These are phyloP conservation scores for Phoxinus phoxinus DNA, from an alignment of 2,113 vertebrate genomes.

Conservation along the genomic window DNA sequence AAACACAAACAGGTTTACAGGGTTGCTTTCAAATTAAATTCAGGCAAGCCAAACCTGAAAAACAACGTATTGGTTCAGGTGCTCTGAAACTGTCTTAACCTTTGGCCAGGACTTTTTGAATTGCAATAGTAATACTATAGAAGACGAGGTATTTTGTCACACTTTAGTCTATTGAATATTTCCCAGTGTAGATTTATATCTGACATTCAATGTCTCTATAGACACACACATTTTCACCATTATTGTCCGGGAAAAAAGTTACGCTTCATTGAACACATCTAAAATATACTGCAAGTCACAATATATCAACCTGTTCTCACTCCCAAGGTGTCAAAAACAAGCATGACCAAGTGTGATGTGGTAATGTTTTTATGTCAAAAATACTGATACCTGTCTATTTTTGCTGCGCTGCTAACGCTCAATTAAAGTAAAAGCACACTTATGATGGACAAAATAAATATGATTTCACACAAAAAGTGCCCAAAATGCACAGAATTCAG, in stretches of 20 bases:
- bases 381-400: no score
- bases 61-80: background rate
- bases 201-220: background rate
- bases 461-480: no score
- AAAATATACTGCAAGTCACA: no score
- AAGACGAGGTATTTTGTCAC: background rate
- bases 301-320: no score
- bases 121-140: background rate
- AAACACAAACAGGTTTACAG: background rate
- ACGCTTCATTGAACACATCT: background rate
- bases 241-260: background rate
- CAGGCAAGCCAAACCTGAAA: background rate
- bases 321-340: no score
- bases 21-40: background rate
- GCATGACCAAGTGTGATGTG: no score
- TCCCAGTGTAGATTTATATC: background rate
- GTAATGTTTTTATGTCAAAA: no score
- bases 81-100: background rate
- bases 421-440: no score
- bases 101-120: background rate
- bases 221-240: background rate
- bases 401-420: no score
- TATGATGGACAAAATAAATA: no score
- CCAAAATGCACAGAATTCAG: no score
- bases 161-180: background rate